Conservation (phyloP, 2,888 invertebrate genomes). For the Drymonia ruficornis region DNA sequence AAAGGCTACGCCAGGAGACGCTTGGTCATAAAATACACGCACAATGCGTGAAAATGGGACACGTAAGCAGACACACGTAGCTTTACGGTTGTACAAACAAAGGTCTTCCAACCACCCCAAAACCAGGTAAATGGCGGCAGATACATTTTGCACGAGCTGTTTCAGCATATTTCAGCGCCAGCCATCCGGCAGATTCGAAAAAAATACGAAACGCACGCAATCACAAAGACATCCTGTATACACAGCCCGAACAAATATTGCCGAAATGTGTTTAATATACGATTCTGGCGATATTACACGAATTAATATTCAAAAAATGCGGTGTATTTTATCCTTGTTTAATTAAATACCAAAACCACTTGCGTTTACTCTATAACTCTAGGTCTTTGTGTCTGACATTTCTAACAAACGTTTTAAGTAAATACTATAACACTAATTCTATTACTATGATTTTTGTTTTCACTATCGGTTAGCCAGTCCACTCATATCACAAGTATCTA, state of each 20-base stretch:
- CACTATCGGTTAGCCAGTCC: too few species aligned
- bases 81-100: conserved; percentile 35
- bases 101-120: conserved; percentile 44
- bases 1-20: background rate
- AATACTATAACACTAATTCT: too few species aligned
- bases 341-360: too few species aligned
- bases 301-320: conserved; percentile 22
- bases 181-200: conserved; percentile 30
- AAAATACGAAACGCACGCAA: conserved; percentile 49
- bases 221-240: conserved; percentile 55
- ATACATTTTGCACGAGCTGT: conserved; percentile 65
- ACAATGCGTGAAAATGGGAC: background rate
- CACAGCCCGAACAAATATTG: conserved; percentile 28
- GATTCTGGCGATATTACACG: conserved; percentile 13
- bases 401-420: too few species aligned
- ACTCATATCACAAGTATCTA: too few species aligned
- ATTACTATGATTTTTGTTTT: too few species aligned
- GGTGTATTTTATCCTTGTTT: background rate
- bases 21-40: conserved; percentile 3
- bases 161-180: conserved; percentile 50
- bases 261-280: conserved; percentile 22
- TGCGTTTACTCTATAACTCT: too few species aligned
- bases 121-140: conserved; percentile 52
- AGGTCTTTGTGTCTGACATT: too few species aligned
- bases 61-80: background rate